A percentile compares a stretch with the other conserved stretches of the same genome.
These are phyloP conservation scores for Phalera bucephala DNA, from an alignment of 2,888 invertebrate genomes.

Conservation along the genomic window DNA sequence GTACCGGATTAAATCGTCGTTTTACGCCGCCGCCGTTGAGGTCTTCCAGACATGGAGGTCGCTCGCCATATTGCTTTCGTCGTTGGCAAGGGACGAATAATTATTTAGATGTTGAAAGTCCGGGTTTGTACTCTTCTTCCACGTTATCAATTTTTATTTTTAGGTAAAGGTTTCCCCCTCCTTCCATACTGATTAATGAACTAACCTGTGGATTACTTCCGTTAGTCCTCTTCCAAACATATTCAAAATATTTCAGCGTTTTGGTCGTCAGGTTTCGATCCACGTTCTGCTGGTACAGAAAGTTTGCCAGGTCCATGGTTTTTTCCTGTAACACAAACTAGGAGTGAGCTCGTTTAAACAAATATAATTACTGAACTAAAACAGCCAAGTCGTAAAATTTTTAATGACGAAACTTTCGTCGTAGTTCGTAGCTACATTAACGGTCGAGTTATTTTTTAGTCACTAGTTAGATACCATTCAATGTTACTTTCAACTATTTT, in stretches of 20 bases:
- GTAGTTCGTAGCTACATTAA: constrained; percentile 22
- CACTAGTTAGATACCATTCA: constrained; percentile 29
- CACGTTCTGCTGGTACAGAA: constrained; percentile 71
- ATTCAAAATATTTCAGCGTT: constrained; percentile 77
- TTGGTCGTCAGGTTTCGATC: constrained; percentile 62
- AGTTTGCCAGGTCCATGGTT: constrained; percentile 69
- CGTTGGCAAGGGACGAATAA: too few species aligned
- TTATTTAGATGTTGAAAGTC: too few species aligned
- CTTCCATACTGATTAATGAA: too few species aligned
- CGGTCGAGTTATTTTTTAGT: constrained; percentile 17
- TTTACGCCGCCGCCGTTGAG: too few species aligned
- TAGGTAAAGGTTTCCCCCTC: too few species aligned
- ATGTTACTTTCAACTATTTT: constrained; percentile 13
- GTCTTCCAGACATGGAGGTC: too few species aligned
- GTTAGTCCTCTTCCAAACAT: constrained; percentile 78
- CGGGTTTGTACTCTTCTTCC: too few species aligned
- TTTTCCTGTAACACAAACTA: constrained; percentile 60
- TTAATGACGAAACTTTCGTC: constrained; percentile 57
- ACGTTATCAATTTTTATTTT: too few species aligned
- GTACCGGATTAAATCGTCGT: too few species aligned
- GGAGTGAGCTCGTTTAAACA: constrained; percentile 59
- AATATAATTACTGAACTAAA: constrained; percentile 50
- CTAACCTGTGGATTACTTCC: constrained; percentile 74
- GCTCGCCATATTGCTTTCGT: too few species aligned
- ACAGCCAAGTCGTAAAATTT: constrained; percentile 50